phyloP scores from a whole-genome alignment of 1,140 invertebrate species.

The Prorops nasuta region DNA sequence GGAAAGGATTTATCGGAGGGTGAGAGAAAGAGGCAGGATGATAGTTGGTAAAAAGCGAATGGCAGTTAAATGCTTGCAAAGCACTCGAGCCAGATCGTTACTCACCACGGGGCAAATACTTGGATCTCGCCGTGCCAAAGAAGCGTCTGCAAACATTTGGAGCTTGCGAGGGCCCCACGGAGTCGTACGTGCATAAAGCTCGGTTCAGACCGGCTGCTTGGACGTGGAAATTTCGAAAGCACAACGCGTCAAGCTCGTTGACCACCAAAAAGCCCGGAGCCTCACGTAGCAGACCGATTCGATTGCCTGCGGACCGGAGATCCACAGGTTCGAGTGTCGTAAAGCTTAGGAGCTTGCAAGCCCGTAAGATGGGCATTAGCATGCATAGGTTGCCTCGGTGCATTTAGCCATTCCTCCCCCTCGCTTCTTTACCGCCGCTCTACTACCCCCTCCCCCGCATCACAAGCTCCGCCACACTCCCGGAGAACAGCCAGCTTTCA shows the following conservation, averaged over 20 bases:
- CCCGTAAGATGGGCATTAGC: conserved; percentile 44
- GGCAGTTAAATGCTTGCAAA: too few relatives aligned
- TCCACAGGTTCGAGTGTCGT: conserved; percentile 35
- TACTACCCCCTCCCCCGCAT: conserved; percentile 12
- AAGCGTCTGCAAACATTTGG: too few relatives aligned
- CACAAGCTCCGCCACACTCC: conserved; percentile 6
- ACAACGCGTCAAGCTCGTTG: conserved; percentile 12
- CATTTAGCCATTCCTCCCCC: conserved; percentile 39
- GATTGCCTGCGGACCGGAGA: conserved; percentile 6
- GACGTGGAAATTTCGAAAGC: not conserved
- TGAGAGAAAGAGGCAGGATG: too few relatives aligned
- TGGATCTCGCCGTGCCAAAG: too few relatives aligned
- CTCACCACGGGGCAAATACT: too few relatives aligned
- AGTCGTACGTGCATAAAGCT: too few relatives aligned
- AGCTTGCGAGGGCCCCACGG: too few relatives aligned
- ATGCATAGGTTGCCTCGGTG: conserved; percentile 44
- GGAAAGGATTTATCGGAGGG: too few relatives aligned
- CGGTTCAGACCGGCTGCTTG: too few relatives aligned
- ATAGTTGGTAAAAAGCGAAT: too few relatives aligned
- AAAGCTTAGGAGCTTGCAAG: conserved; percentile 27
- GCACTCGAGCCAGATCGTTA: too few relatives aligned
- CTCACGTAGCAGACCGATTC: not conserved
- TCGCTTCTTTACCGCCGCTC: not conserved
- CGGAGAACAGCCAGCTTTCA: too few relatives aligned
- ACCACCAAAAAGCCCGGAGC: conserved; percentile 9